A percentile compares a stretch with the other conserved stretches of the same genome.
phyloP scores from a whole-genome alignment of 1,140 invertebrate species.

The Chironomus tepperi region DNA sequence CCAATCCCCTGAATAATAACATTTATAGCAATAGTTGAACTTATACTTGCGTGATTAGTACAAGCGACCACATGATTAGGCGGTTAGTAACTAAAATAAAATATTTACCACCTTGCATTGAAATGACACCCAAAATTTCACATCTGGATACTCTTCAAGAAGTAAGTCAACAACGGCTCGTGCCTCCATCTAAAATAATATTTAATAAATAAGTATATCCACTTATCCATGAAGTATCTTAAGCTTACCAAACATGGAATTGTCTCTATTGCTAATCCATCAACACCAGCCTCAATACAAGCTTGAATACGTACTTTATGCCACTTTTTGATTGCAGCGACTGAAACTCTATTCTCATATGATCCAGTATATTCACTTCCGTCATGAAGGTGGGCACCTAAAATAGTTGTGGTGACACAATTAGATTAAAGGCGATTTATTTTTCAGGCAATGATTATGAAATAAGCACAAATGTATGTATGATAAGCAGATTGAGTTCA shows the following conservation, averaged over 20 bases:
- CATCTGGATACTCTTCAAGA: conserved; percentile 54
- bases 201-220: not conserved
- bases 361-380: conserved; percentile 82
- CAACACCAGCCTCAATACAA: conserved; percentile 65
- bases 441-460: not conserved
- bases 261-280: conserved; percentile 81
- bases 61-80: not conserved
- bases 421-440: no score
- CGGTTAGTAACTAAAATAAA: not conserved
- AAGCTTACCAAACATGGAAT: conserved; percentile 58
- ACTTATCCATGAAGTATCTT: not conserved
- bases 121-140: conserved; percentile 65
- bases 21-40: not conserved
- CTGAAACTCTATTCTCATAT: conserved; percentile 61
- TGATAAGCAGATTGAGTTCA: not conserved
- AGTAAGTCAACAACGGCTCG: conserved; percentile 68
- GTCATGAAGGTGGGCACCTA: conserved; percentile 73
- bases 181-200: conserved; percentile 55
- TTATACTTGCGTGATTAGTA: conserved; percentile 16
- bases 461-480: not conserved
- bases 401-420: conserved; percentile 32
- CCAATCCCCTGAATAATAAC: no score
- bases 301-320: conserved; percentile 68
- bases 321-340: conserved; percentile 62
- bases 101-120: conserved; percentile 37